Base-by-base conservation (phyloP, 2,888 invertebrate species). In the Oscheius sp. region DNA sequence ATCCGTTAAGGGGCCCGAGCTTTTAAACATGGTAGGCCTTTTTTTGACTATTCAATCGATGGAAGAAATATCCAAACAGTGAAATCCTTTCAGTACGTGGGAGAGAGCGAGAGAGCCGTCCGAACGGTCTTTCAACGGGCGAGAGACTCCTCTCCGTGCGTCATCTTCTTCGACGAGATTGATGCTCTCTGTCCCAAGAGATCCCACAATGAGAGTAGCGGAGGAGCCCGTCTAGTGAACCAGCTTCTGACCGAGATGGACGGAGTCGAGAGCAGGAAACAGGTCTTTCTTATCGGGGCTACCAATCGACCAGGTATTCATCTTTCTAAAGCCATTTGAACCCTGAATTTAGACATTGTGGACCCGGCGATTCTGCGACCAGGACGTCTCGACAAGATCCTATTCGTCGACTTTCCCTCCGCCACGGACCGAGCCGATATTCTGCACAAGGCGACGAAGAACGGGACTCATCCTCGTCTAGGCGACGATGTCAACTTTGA, bases 231-330 rank as follows among this genome's bases (percentile, higher is more conserved):
- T 47, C 95, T 99, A 13, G 97, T 99, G 0, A 99, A 97, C 90
- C 97, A 98, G 90, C 91, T 99, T 90, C 91, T 99, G 65, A 97
- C 97, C 0, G 98, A 99, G 92, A 96, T 99, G 97, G 98, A 99
- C 89, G 98, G 98, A 2, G 93, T 98, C 55, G 95, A 96, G 89
- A 93, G 93, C 42, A 92, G 97, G 63, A 93, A 94, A 89, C 95
- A 95, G 1, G 97, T 99, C 3, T 99, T 95, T 89, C 92, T 99
- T 32, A 93, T 99, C 91, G 98, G 96, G 0, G 98, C 98, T 0
- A 96, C 95, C 37, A 99, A 99, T 91, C 92, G 97, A 83, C 96
- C 96, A 32, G 81, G 81, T 80, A 13, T 37, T 42, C n/a, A 3
- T 13, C 2, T 13, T n/a, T 70, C 21, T 53, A 21, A n/a, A 9